Evolutionary conservation across 2,888 invertebrate genomes (phyloP), one percentile per base, ranked within the genome.

Genomic region (Trachelus stipa): DNA sequence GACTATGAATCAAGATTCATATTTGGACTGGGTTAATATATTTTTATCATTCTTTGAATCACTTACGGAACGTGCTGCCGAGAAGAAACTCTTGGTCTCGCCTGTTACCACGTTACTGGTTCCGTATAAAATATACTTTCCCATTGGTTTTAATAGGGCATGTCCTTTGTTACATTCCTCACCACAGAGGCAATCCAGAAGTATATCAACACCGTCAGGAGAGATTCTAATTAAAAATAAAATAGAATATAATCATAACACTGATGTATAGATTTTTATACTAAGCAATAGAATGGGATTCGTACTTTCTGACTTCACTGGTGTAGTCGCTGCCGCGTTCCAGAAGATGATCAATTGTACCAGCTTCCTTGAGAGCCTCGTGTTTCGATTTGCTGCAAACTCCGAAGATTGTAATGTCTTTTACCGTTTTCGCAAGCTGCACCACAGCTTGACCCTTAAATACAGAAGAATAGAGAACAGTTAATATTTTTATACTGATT

Each of bases 51-150:
- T 9, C 37, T 11, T n/a, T 75, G 2, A 9, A 31, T 84, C 87
- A 94, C 95, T 95, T 94, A 97, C 97, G 83, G 96, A 96, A 93
- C 96, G 96, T 85, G 97, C 97, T 86, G 96, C 96, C 89, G 96
- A 97, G 93, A 97, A 97, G 93, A 97, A 95, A 92, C 97, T 97
- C 92, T 97, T 97, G 23, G 97, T 97, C 92, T 97, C 97, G 82
- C 97, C 97, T 86, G 97, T 96, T 87, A 97, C 97, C 89, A 97
- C 95, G 92, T 96, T 97, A 81, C 97, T 96, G 83, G 97, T 96
- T 86, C 97, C 97, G 91, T 96, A 98, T 69, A 97, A 94, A 86
- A 97, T 94, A 92, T 97, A 97, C 92, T 95, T 95, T 88, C 97
- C 97, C 95, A 97, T 96, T 4, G 97, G 97, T 90, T 96, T 97